These are phyloP conservation scores for Frankliniella intonsa DNA, from an alignment of 2,888 invertebrate species.

Conservation along the genomic window DNA sequence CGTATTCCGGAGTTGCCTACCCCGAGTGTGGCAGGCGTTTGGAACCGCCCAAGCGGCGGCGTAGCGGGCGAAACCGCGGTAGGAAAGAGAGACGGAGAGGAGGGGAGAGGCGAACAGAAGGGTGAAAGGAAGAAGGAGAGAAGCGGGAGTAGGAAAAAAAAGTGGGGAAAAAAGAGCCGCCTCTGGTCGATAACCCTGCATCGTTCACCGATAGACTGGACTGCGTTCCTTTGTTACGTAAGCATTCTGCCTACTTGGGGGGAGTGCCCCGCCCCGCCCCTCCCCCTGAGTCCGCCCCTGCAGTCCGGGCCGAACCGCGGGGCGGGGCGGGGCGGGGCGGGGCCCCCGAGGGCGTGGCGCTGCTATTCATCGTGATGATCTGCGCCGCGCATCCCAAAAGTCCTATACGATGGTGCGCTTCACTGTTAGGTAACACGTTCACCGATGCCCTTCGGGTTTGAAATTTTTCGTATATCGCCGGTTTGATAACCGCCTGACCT, in stretches of 20 bases:
- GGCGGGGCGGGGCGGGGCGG: background rate
- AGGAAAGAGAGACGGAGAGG: background rate
- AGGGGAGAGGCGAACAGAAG: background rate
- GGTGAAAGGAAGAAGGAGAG: background rate
- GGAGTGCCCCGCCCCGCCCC: too few relatives aligned
- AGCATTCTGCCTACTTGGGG: background rate
- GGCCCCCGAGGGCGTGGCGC: background rate
- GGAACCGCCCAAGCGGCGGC: too few relatives aligned
- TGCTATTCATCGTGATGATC: background rate
- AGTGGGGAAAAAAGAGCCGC: background rate
- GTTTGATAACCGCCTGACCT: background rate
- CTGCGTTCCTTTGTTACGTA: background rate
- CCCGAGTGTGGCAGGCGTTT: too few relatives aligned
- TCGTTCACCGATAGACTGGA: background rate
- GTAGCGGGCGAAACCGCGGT: too few relatives aligned
- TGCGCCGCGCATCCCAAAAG: background rate
- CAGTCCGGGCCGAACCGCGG: background rate
- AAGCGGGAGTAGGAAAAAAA: background rate
- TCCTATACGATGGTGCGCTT: too few relatives aligned
- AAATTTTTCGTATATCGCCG: too few relatives aligned
- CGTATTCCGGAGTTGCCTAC: too few relatives aligned
- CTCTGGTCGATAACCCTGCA: slow-evolving; percentile 1
- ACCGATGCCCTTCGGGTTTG: too few relatives aligned
- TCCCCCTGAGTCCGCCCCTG: background rate
- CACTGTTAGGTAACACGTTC: too few relatives aligned